A percentile compares a stretch with the other conserved stretches of the same genome.
phyloP scores from a whole-genome alignment of 2,113 vertebrate genomes.

The human (Homo sapiens) region GRCh38 chr6:112151001-112151500 shows the following conservation, averaged over 20 bases:
- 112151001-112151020: constrained; percentile 7
- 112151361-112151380: neutral
- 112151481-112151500: neutral
- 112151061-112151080: neutral
- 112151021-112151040: neutral
- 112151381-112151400: neutral
- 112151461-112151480: neutral
- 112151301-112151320: neutral
- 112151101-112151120: neutral
- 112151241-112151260: neutral
- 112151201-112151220: neutral
- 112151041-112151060: neutral
- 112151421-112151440: neutral
- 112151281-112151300: neutral
- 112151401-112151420: neutral
- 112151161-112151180: neutral
- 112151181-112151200: neutral
- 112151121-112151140: neutral
- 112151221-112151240: neutral
- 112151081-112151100: neutral
- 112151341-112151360: constrained; percentile 13
- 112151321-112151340: neutral
- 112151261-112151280: neutral
- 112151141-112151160: neutral
- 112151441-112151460: neutral